A percentile compares a stretch with the other conserved stretches of the same genome.
These are phyloP conservation scores for Loris lydekkerianus DNA, from an alignment of 2,797 vertebrate genomes.

Conservation along the genomic window DNA sequence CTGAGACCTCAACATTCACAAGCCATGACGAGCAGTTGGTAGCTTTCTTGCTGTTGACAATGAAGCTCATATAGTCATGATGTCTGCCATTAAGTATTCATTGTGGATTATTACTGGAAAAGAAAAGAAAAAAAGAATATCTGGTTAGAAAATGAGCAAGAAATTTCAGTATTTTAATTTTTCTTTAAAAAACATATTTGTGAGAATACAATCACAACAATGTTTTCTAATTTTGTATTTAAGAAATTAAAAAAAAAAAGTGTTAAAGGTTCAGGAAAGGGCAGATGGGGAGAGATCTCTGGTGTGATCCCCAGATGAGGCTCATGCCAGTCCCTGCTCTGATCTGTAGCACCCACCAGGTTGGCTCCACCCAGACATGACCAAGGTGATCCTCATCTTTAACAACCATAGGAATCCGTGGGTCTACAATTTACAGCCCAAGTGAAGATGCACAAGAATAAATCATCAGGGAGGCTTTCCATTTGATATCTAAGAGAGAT, in stretches of 20 bases:
- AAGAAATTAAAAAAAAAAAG: constrained; percentile 25
- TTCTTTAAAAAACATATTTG: constrained; percentile 28
- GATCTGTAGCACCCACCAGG: too few relatives aligned
- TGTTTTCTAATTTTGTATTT: constrained; percentile 6
- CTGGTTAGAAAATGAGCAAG: background rate
- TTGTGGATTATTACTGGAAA: background rate
- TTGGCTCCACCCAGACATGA: too few relatives aligned
- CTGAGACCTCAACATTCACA: background rate
- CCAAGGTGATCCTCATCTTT: too few relatives aligned
- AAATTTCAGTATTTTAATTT: background rate
- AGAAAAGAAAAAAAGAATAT: background rate
- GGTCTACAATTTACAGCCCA: too few relatives aligned
- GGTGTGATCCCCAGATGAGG: too few relatives aligned
- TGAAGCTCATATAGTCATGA: background rate
- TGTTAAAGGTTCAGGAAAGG: background rate
- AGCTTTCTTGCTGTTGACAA: background rate
- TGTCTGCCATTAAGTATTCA: background rate
- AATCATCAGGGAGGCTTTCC: too few relatives aligned
- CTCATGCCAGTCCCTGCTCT: too few relatives aligned
- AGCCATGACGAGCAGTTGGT: background rate
- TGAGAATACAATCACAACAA: background rate
- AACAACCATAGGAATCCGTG: too few relatives aligned
- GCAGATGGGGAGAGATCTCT: too few relatives aligned
- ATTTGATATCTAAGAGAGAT: too few relatives aligned
- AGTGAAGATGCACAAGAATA: too few relatives aligned